These are phyloP conservation scores for Idaea straminata DNA, from an alignment of 2,888 invertebrate species.

Conservation along the genomic window DNA sequence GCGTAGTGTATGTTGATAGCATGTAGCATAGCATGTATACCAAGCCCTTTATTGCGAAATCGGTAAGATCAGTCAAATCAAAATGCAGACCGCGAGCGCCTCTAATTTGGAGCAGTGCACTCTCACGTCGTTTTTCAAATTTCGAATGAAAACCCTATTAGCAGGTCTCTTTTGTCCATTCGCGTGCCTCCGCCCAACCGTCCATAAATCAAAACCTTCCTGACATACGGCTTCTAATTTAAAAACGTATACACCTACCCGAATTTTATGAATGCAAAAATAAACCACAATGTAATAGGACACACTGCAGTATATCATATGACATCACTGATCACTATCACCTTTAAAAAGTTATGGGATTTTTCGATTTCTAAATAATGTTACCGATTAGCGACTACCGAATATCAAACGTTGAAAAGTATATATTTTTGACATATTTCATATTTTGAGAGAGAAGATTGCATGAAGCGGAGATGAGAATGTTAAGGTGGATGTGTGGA, in stretches of 20 bases:
- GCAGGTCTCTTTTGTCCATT: constrained; percentile 29
- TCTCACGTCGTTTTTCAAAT: constrained; percentile 26
- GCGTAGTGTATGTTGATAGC: no score
- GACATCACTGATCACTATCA: constrained; percentile 19
- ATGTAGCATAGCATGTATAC: no score
- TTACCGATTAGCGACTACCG: no score
- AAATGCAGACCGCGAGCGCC: neutral
- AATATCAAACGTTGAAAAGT: no score
- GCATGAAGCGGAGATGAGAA: no score
- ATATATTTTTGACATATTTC: no score
- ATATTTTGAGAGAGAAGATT: no score
- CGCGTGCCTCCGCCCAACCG: constrained; percentile 23
- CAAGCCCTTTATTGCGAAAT: neutral
- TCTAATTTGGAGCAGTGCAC: constrained; percentile 11
- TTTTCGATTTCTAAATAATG: constrained; percentile 7
- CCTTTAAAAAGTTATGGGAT: neutral
- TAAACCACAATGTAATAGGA: constrained; percentile 4
- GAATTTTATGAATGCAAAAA: constrained; percentile 24
- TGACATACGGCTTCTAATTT: constrained; percentile 31
- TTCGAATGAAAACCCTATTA: constrained; percentile 30
- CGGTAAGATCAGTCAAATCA: neutral
- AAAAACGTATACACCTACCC: constrained; percentile 29
- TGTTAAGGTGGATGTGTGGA: no score
- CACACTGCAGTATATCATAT: constrained; percentile 7
- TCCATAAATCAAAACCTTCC: constrained; percentile 32